Base-by-base conservation (phyloP, 2,797 vertebrate species). In the Champsocephalus esox region DNA sequence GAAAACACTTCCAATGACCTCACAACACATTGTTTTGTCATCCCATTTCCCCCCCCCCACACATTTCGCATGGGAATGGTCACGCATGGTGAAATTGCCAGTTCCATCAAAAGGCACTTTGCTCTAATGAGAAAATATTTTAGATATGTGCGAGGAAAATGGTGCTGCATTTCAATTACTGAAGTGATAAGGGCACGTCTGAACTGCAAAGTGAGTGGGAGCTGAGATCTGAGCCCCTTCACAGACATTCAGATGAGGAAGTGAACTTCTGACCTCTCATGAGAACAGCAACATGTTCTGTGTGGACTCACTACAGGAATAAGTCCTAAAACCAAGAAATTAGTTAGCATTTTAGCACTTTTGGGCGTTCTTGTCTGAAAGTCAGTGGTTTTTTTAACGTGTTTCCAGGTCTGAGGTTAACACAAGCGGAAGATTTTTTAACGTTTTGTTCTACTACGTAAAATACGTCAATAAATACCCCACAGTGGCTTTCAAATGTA, bases 111-210 rank as follows among this genome's bases (percentile, higher is more conserved):
- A 87, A 84, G 81, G 49, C 44, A 55, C 80, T 84, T 85, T 75
- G 60, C 64, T 46, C 45, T 75, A 74, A 88, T 79, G 77, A 82
- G 87, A 88, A 81, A 58, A 77, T 55, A 87, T 87, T 74, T 79
- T 12, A 81, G 66, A 81, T 75, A 68, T 3, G 11, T 60, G 34
- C 54, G 45, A 65, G 79, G 51, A 66, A 88, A 86, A 62, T 62
- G 76, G 62, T 75, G 71, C 48, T 82, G 64, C 46, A 77, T 89
- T 88, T 80, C 77, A 81, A 67, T 83, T 72, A 77, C 32, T 17
- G 52, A 17, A 32, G 60, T 44, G 74, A 77, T 80, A 67, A 73
- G 77, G 44, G 57, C 52, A 16, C 9, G 70, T 78, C 55, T 78
- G 54, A 56, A 80, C 45, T 51, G 49, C 19, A 14, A 60, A 65